Base-by-base conservation (phyloP, 2,113 vertebrate species). In the Pluvianellus socialis region DNA sequence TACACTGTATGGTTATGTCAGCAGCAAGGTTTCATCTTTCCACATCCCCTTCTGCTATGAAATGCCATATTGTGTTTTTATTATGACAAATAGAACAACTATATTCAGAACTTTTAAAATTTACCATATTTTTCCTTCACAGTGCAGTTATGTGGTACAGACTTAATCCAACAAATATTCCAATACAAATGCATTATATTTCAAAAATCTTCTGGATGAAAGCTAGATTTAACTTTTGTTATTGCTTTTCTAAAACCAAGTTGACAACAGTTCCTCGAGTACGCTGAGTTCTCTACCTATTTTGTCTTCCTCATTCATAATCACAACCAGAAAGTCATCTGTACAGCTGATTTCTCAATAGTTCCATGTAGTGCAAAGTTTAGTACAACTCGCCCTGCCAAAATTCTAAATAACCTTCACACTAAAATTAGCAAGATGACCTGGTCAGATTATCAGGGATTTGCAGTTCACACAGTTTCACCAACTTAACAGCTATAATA, bases 391-490 rank as follows among this genome's bases (percentile, higher is more conserved):
- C 3, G 0, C 67, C 47, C 81, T 92, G 61, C 67, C 86, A 93
- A 82, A 89, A 92, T 40, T 38, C 45, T 66, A 89, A 92, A 83
- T 79, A 89, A 81, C 68, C 38, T 79, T 40, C 32, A 65, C 16
- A 24, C 75, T 95, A 96, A 96, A 96, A 91, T 95, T 94, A 96
- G 92, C 70, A 74, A 56, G 10, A 84, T 59, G 67, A 92, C 75
- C n/a, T 47, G 28, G 23, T 45, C 63, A 94, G 75, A 67, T 92
- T 86, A 83, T 91, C 86, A 91, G 35, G 63, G 87, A 88, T 92
- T 88, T 96, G 47, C 33, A 86, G 75, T 74, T 79, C 85, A 93
- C 17, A 68, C 50, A 50, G n/a, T 70, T 71, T 71, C 65, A 93
- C 16, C 23, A 81, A 65, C 75, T 79, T 73, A 81, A 63, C 24